A percentile compares a stretch with the other conserved stretches of the same genome.
Evolutionary conservation across 1,140 invertebrate genomes (phyloP).

Genomic region (Drosophila equinoxialis): DNA sequence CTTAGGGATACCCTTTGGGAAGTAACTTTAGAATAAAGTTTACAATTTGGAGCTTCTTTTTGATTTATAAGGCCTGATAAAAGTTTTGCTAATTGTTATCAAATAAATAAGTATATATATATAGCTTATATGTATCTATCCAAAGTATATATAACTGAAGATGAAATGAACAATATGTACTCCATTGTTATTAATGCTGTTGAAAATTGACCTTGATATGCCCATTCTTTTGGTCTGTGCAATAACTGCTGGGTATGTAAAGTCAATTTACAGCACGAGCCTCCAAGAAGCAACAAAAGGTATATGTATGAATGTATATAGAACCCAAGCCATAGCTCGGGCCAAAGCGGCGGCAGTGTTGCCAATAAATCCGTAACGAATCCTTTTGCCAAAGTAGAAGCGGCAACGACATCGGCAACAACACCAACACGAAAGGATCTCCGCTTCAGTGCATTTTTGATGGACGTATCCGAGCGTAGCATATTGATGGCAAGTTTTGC

Average conservation of each 20-base stretch:
- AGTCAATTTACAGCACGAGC: slow-evolving; percentile 77
- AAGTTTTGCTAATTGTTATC: too few species aligned
- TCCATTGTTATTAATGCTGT: too few species aligned
- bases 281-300: slow-evolving; percentile 23
- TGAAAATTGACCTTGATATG: background rate
- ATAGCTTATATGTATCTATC: too few species aligned
- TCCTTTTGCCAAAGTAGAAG: slow-evolving; percentile 63
- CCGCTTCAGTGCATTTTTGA: slow-evolving; percentile 80
- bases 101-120: too few species aligned
- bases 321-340: slow-evolving; percentile 23
- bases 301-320: slow-evolving; percentile 18
- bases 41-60: too few species aligned
- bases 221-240: background rate
- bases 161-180: too few species aligned
- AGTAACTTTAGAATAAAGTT: too few species aligned
- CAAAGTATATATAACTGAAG: too few species aligned
- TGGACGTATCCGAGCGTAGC: slow-evolving; percentile 81
- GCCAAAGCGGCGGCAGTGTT: slow-evolving; percentile 44
- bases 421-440: slow-evolving; percentile 73
- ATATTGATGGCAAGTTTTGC: slow-evolving; percentile 81
- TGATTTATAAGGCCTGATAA: too few species aligned
- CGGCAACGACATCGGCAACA: slow-evolving; percentile 10
- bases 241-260: slow-evolving; percentile 30
- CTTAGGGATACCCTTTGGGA: background rate
- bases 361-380: slow-evolving; percentile 81